Evolutionary conservation across 2,113 vertebrate genomes (phyloP), one percentile per base, ranked within the genome.

Genomic region (Xiphias gladius): DNA sequence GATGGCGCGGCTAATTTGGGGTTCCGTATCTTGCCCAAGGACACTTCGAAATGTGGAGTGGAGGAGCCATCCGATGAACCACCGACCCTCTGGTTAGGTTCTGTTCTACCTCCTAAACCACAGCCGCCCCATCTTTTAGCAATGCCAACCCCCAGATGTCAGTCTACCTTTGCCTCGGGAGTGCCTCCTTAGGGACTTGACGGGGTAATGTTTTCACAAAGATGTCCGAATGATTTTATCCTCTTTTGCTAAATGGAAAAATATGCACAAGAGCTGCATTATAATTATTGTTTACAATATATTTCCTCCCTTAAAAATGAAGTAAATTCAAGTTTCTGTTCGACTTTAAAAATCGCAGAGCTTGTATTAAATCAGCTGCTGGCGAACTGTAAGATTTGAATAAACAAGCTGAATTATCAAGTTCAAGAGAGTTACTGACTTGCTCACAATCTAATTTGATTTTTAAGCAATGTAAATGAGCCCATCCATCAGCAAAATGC

Each of bases 401-500:
- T 57, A 39, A 54, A 35, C 43, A 5, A 32, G 30, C 50, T n/a
- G 66, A 54, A 76, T 66, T 16, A 39, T 67, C 10, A 55, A 43
- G 48, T 43, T 61, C 24, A 20, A 77, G 20, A 73, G 20, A 48
- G 46, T 62, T 62, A 50, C 73, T 50, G 69, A 73, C 57, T 50
- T 11, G 39, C 54, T 58, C 22, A 37, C 35, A 61, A 26, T 61
- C 46, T 1, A 57, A 73, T 28, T 35, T 46, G 16, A 50, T 71
- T 76, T 72, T 67, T 43, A 26, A 65, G 59, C 26, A 35, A 65
- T 35, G 63, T 57, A 54, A 77, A 87, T 69, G 68, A 82, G 57
- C 32, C 67, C 37, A 68, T 73, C 26, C 50, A 70, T 76, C 70
- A 73, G 82, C 69, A 74, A 70, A 78, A 81, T 74, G 65, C 50